A percentile compares a stretch with the other conserved stretches of the same genome.
phyloP scores from a whole-genome alignment of 2,888 invertebrate species.

The Tenthredo notha region DNA sequence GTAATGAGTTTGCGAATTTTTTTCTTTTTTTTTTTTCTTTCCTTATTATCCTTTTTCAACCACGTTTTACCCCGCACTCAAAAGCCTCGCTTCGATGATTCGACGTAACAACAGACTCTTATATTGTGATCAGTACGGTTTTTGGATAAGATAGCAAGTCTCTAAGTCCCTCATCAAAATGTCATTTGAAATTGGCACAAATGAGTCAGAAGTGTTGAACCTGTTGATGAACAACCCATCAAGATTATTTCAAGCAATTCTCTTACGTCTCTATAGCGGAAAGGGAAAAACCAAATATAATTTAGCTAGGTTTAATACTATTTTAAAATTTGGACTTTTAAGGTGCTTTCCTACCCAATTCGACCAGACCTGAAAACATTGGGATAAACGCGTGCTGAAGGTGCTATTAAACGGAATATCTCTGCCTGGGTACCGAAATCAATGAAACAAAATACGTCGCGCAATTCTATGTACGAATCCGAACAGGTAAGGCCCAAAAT shows the following conservation, averaged over 20 bases:
- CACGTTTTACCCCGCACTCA: neutral
- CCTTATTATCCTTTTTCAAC: too few species aligned
- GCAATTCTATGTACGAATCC: too few species aligned
- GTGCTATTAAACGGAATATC: too few species aligned
- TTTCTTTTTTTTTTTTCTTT: neutral
- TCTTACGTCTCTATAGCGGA: neutral
- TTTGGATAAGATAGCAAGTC: neutral
- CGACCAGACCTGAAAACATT: too few species aligned
- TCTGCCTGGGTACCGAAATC: too few species aligned
- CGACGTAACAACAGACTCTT: neutral
- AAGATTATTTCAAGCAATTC: neutral
- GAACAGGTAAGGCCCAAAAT: too few species aligned
- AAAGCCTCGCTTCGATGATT: neutral
- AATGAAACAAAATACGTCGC: too few species aligned
- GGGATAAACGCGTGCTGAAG: too few species aligned
- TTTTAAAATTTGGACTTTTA: constrained; percentile 10
- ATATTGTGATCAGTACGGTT: neutral
- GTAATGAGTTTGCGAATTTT: constrained; percentile 11
- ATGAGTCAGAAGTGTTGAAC: neutral
- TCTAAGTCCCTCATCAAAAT: neutral
- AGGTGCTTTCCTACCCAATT: too few species aligned
- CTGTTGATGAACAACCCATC: neutral
- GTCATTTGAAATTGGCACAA: neutral
- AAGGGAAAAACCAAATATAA: neutral
- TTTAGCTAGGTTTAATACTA: neutral